Base-by-base conservation (phyloP, 2,888 invertebrate genomes). In the Phorcus lineatus region DNA sequence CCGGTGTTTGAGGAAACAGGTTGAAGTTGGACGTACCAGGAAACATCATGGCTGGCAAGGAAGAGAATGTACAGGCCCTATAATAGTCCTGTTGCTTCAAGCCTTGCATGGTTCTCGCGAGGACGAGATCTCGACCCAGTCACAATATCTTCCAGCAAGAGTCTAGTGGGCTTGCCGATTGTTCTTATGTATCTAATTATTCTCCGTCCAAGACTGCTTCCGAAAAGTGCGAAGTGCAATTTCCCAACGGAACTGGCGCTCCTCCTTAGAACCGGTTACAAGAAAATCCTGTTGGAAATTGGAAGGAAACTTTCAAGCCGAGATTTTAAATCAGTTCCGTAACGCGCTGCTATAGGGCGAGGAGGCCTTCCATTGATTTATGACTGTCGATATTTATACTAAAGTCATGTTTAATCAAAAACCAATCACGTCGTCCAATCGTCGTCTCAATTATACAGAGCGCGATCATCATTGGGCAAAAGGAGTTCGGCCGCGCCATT, bases 21-120 rank as follows among this genome's bases (percentile, higher is more conserved):
- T 53, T n/a, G 52, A 47, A 22, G 24, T 31, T 70, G 66, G 31
- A 83, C 88, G 84, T 87, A 91, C 90, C 90, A 77, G 90, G 89
- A 86, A 91, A 90, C 79, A 88, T 85, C 87, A 91, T 89, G 77
- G 91, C 89, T 47, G 91, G 88, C 76, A 91, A 85, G 24, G 88
- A 88, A 75, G 90, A 87, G 80, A 91, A 89, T 77, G 91, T 91
- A 81, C 91, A 91, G 40, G 91, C 88, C 54, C 91, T 80, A 82
- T 91, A 91, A 82, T 91, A 91, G 82, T 91, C 91, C 83, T 90
- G 90, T 83, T 91, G 90, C 80, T 91, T 91, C 74, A 91, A 85
- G 75, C 89, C 84, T 83, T 91, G 91, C 91, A 91, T 91, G 67
- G n/a, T 79, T 53, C 67, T 57, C 13, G 54, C n/a, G 53, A 52